Conservation (phyloP, 1,140 invertebrate species). For the Brachionus paranguensis region DNA sequence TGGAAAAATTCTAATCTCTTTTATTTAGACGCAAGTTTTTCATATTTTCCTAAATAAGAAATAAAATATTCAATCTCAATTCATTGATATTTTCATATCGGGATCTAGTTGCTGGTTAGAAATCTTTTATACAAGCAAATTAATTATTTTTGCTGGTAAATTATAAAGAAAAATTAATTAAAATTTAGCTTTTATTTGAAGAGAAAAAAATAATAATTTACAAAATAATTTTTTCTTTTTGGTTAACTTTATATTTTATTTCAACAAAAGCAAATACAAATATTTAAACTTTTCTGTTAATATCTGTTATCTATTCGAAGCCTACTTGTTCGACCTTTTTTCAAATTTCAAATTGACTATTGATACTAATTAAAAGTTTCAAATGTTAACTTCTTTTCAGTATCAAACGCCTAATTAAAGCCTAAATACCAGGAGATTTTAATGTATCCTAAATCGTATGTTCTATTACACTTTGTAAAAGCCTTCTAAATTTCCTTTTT, state of each 20-base stretch:
- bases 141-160: neutral
- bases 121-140: neutral
- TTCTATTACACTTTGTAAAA: neutral
- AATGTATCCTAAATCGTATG: neutral
- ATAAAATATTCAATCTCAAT: neutral
- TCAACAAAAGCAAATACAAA: slow-evolving; percentile 2
- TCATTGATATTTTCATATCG: neutral
- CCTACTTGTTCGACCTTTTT: neutral
- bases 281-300: neutral
- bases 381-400: neutral
- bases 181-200: neutral
- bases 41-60: neutral
- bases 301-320: slow-evolving; percentile 4
- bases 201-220: neutral
- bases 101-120: neutral
- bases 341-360: slow-evolving; percentile 8
- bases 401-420: neutral
- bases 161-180: neutral
- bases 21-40: neutral
- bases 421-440: slow-evolving; percentile 4
- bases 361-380: neutral
- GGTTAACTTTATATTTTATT: neutral
- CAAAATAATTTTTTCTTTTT: neutral
- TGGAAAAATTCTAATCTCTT: neutral
- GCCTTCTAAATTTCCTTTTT: neutral